phyloP scores from a whole-genome alignment of 2,113 vertebrate species.

The Numida meleagris region DNA sequence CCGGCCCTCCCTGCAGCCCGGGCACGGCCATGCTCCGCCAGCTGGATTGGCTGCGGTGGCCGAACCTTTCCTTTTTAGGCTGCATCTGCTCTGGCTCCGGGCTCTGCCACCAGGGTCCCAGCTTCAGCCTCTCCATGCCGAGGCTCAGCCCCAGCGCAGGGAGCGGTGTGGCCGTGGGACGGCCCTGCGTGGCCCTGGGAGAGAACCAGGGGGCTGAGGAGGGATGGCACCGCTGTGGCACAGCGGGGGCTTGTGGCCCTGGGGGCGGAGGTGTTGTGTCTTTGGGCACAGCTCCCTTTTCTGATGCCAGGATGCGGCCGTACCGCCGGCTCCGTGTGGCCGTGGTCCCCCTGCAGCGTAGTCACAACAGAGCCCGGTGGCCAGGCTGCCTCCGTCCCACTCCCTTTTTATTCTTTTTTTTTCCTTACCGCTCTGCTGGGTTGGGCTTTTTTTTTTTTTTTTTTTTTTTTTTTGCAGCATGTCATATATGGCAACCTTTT shows the following conservation, averaged over 20 bases:
- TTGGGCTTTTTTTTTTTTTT: background rate
- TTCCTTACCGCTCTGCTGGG: background rate
- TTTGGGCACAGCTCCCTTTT: background rate
- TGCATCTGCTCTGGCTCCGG: background rate
- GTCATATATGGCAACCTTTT: constrained; percentile 71
- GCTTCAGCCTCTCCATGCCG: background rate
- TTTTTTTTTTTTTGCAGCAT: background rate
- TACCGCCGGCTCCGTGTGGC: accelerated
- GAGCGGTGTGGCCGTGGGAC: background rate
- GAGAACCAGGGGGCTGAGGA: accelerated
- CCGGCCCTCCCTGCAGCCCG: background rate
- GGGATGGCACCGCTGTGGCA: accelerated
- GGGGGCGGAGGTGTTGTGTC: accelerated
- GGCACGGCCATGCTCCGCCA: background rate
- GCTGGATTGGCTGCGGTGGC: constrained; percentile 34
- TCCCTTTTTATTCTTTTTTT: background rate
- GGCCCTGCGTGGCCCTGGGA: accelerated
- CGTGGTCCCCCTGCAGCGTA: accelerated
- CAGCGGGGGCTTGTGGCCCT: background rate
- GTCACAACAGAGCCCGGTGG: background rate
- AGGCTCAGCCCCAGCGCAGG: background rate
- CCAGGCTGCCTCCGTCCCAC: background rate
- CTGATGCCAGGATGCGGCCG: accelerated
- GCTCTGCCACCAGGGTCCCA: background rate
- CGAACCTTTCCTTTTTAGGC: constrained; percentile 68